Evolutionary conservation across 1,140 invertebrate species (phyloP), one percentile per base, ranked within the genome.

Genomic region (Penaeus indicus): DNA sequence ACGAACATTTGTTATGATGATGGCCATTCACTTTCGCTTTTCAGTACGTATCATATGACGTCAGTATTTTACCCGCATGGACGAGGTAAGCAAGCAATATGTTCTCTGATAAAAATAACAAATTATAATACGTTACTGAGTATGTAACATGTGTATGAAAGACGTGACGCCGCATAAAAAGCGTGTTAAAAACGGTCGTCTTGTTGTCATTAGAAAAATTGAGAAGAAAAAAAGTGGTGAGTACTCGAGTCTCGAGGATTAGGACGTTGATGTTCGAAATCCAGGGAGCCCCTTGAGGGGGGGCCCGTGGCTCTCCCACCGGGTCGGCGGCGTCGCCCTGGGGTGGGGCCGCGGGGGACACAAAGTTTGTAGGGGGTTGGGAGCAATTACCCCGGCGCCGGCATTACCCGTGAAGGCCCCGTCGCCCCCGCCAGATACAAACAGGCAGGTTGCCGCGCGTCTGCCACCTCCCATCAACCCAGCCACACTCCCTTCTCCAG

Each of bases 391-490:
- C 86, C 86, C 86, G 42, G 86, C 89, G 84, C 78, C 84, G 84
- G 83, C 80, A 90, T 90, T 90, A 90, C 84, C 84, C 89, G 83
- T 90, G 89, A 86, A 86, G 89, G 78, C 78, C 80, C 77, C 89
- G 89, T 86, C 84, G 89, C 78, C 77, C 64, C 80, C 84, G 67
- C 79, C 84, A 90, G 89, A 90, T 90, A 83, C 89, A 86, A 90
- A 90, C 89, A 90, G 89, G 89, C 89, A 90, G 89, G 89, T 86
- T 67, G 84, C 78, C 84, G 60, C 77, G 84, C 84, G 78, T 90
- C 89, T 90, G 89, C 89, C 89, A 90, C 80, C 89, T 90, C 89
- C 47, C 84, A 90, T 90, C 89, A 90, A 77, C 89, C 84, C 84
- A n/a, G 67, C 83, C 84, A 90, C 84, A 86, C 80, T 85, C 83